These are phyloP conservation scores for Tachypleus tridentatus DNA, from an alignment of 1,140 invertebrate genomes.

Conservation along the genomic window DNA sequence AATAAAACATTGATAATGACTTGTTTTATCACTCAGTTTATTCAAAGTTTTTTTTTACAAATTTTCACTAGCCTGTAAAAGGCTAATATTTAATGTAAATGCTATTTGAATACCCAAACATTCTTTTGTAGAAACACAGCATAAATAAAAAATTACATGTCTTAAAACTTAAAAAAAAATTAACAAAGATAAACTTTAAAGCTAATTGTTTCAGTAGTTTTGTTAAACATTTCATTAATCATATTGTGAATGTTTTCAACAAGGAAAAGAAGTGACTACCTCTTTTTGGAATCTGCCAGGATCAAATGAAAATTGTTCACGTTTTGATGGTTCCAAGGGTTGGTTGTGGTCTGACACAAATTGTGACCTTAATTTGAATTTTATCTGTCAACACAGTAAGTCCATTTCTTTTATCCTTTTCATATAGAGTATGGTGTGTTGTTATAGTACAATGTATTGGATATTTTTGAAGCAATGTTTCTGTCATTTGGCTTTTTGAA, in stretches of 20 bases:
- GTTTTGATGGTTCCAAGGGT: conserved; percentile 82
- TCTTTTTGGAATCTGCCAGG: conserved; percentile 86
- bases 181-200: not conserved
- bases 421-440: not conserved
- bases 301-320: conserved; percentile 68
- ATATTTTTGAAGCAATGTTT: not conserved
- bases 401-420: conserved; percentile 26
- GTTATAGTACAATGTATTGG: too few species aligned
- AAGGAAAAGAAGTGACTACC: conserved; percentile 65
- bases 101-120: not conserved
- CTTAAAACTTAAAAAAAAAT: not conserved
- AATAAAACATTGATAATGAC: not conserved
- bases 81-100: not conserved
- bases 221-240: not conserved
- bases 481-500: not conserved
- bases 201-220: not conserved
- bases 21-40: not conserved
- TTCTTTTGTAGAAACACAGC: too few species aligned
- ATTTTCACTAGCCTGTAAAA: not conserved
- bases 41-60: not conserved
- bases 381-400: conserved; percentile 89
- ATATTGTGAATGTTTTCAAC: conserved; percentile 1
- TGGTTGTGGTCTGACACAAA: conserved; percentile 92
- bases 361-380: conserved; percentile 71
- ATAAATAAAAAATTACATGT: not conserved